Percentiles rank a stretch among this genome's conserved stretches.
Evolutionary conservation across 2,888 invertebrate species (phyloP).

Genomic region (Caenorhabditis sp.): DNA sequence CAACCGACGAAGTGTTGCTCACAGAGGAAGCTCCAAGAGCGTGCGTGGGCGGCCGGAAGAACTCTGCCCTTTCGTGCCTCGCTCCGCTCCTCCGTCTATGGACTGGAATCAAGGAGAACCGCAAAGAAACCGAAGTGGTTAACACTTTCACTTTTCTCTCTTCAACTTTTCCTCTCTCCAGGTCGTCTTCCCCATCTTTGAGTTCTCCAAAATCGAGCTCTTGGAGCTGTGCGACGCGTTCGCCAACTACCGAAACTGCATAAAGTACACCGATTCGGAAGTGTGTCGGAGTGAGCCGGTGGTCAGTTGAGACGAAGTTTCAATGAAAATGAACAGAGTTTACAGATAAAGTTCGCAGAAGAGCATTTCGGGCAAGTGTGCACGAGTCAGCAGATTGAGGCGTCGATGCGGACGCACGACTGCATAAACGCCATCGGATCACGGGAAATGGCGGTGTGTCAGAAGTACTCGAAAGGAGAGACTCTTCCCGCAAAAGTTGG

Average conservation of each 20-base stretch:
- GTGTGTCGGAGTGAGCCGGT: constrained; percentile 37
- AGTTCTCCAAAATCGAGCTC: constrained; percentile 54
- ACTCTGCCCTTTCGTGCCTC: constrained; percentile 38
- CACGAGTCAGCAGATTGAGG: constrained; percentile 45
- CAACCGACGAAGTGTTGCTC: background rate
- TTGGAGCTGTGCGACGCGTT: constrained; percentile 53
- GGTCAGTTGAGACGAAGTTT: background rate
- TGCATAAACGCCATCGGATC: constrained; percentile 45
- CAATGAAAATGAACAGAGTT: background rate
- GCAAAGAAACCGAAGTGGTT: constrained; percentile 54
- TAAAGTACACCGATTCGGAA: constrained; percentile 29
- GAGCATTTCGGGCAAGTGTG: constrained; percentile 55
- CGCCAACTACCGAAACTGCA: constrained; percentile 48
- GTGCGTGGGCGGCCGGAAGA: constrained; percentile 32
- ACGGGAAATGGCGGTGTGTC: constrained; percentile 21
- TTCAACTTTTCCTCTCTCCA: too few species aligned
- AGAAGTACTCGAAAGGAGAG: constrained; percentile 45
- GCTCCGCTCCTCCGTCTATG: constrained; percentile 51
- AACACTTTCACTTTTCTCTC: background rate
- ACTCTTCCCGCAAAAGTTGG: constrained; percentile 50
- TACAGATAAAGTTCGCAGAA: constrained; percentile 52
- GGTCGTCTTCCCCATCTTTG: constrained; percentile 54
- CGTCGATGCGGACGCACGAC: constrained; percentile 45
- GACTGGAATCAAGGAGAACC: constrained; percentile 56
- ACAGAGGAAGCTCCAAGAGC: constrained; percentile 9